A percentile compares a stretch with the other conserved stretches of the same genome.
phyloP scores from a whole-genome alignment of 2,888 invertebrate genomes.

The Leucozona laternaria region DNA sequence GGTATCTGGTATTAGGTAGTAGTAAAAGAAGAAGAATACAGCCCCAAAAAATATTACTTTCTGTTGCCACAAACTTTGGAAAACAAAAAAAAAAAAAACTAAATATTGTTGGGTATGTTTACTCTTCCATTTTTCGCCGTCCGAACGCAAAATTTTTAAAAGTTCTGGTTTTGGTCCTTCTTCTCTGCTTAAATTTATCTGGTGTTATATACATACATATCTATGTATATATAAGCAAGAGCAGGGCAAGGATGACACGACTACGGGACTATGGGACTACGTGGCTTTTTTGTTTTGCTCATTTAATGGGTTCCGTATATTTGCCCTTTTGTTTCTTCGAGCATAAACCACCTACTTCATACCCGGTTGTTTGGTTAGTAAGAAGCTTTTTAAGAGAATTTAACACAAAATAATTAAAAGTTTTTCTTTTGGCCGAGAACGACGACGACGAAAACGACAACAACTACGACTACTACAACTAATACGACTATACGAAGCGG shows the following conservation, averaged over 20 bases:
- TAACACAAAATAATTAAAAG: slow-evolving; percentile 70
- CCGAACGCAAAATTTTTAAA: slow-evolving; percentile 48
- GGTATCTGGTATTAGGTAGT: slow-evolving; percentile 54
- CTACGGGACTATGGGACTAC: not conserved
- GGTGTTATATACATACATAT: not conserved
- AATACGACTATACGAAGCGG: not conserved
- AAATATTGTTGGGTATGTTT: slow-evolving; percentile 47
- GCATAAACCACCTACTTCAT: slow-evolving; percentile 56
- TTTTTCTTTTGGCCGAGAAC: slow-evolving; percentile 1
- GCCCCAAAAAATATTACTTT: slow-evolving; percentile 62
- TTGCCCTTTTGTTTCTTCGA: slow-evolving; percentile 58
- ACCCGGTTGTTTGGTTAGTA: slow-evolving; percentile 68
- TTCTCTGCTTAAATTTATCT: slow-evolving; percentile 21
- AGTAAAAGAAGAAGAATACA: not conserved
- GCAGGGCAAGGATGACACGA: not conserved
- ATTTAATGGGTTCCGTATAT: slow-evolving; percentile 50
- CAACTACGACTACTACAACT: not conserved
- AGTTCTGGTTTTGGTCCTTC: slow-evolving; percentile 37
- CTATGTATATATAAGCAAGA: not conserved
- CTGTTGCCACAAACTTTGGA: slow-evolving; percentile 52
- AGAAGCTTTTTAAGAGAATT: slow-evolving; percentile 71
- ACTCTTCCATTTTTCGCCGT: slow-evolving; percentile 58
- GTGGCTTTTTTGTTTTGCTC: slow-evolving; percentile 41
- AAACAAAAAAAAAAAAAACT: slow-evolving; percentile 37
- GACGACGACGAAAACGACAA: not conserved